Evolutionary conservation across 2,113 vertebrate genomes (phyloP).

Genomic region (Tringa solitaria): DNA sequence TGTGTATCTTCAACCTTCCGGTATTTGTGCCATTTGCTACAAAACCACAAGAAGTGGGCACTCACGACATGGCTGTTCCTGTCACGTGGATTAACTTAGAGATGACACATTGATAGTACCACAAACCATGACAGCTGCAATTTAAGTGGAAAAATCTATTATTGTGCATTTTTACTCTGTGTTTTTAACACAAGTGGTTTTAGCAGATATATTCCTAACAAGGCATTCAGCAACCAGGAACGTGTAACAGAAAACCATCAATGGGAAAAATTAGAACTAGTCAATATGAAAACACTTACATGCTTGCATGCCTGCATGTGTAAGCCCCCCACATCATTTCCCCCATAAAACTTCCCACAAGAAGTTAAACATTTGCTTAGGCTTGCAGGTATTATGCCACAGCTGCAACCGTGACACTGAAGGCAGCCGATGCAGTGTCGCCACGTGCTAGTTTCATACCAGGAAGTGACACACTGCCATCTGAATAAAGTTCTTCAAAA

Average conservation of each 20-base stretch:
- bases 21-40: not conserved
- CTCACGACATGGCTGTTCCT: not conserved
- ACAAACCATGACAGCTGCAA: not conserved
- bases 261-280: not conserved
- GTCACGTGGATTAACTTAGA: not conserved
- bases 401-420: not conserved
- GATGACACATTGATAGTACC: not conserved
- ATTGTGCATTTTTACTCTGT: not conserved
- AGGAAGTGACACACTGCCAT: slow-evolving; percentile 12
- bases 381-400: not conserved
- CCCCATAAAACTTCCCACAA: not conserved
- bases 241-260: not conserved
- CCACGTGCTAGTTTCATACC: not conserved
- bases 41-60: not conserved
- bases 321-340: not conserved
- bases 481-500: not conserved
- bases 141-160: not conserved
- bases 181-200: not conserved
- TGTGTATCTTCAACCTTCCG: not conserved
- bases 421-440: not conserved
- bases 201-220: not conserved
- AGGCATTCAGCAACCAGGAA: not conserved
- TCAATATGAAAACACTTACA: not conserved
- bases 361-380: not conserved
- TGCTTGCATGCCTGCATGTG: fast-evolving